Base-by-base conservation (phyloP, 1,140 invertebrate genomes). In the Chironomus tepperi region DNA sequence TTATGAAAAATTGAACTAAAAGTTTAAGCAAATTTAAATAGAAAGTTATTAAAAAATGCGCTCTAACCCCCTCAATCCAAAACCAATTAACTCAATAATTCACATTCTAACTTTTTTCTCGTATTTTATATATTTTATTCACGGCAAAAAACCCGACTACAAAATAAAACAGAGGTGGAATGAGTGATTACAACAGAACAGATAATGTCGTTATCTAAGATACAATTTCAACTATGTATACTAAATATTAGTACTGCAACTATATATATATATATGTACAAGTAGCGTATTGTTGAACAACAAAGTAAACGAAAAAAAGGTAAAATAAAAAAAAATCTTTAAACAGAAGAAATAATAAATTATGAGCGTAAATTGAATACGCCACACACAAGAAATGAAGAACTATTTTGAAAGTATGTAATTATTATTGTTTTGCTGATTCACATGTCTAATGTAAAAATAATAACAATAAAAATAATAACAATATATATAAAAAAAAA, bases 381-480 rank as follows among this genome's bases (percentile, higher is more conserved):
- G 34, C 73, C 19, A 24, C 42, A 42, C 34, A 43, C 8, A 47
- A 57, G 12, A 15, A n/a, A 57, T 57, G n/a, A n/a, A 57, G 1
- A 15, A 42, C 34, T 42, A 42, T 19, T 73, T 73, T 19, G 43
- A 42, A 47, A 73, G 43, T 10, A 18, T 73, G 9, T 19, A 47
- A 73, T 43, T 43, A 47, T 43, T 42, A 73, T 43, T 43, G 43
- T 73, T 47, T 73, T 73, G 73, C 16, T 73, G 42, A 73, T 73
- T 73, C 42, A 18, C 43, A 73, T 73, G n/a, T 19, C 18, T 70
- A 70, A 70, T 18, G 18, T 70, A 18, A 18, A 70, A 70, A 57
- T 12, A 57, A 57, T 57, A 57, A 57, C 12, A 57, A 57, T 57
- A 18, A 18, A 70, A 70, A 57, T 12, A 57, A 57, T 57, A 57